Evolutionary conservation across 2,113 vertebrate species (phyloP).

Genomic region (Cyprinodon variegatus): DNA sequence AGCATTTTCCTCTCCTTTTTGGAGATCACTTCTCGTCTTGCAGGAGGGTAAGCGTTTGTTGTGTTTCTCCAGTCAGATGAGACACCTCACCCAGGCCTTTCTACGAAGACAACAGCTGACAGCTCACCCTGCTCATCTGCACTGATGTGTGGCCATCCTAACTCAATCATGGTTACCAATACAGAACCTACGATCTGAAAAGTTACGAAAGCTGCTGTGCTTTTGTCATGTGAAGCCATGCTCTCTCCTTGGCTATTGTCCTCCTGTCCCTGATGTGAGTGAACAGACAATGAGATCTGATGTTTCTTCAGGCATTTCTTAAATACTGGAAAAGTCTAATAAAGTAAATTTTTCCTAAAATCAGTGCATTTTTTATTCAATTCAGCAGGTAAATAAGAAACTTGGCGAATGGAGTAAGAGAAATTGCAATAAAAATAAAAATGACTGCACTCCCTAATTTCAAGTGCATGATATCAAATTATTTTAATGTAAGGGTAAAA

Average conservation of each 20-base stretch:
- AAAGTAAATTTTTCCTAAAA: too few species aligned
- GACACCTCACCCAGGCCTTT: constrained; percentile 48
- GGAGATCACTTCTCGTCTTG: constrained; percentile 23
- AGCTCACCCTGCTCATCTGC: constrained; percentile 37
- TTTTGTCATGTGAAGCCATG: constrained; percentile 24
- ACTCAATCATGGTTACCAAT: constrained; percentile 47
- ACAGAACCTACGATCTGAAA: constrained; percentile 58
- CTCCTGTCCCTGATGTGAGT: constrained; percentile 23
- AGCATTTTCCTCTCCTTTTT: constrained; percentile 18
- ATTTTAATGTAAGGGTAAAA: too few species aligned
- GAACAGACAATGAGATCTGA: constrained; percentile 7
- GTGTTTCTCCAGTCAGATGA: constrained; percentile 38
- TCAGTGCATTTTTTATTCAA: too few species aligned
- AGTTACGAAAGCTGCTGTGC: constrained; percentile 42
- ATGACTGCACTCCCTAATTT: too few species aligned
- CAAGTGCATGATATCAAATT: too few species aligned
- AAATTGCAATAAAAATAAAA: too few species aligned
- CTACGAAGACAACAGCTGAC: constrained; percentile 54
- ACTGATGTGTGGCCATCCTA: constrained; percentile 51
- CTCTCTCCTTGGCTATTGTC: constrained; percentile 11
- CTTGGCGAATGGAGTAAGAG: too few species aligned
- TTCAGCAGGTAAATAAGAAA: too few species aligned
- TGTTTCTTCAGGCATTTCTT: neutral
- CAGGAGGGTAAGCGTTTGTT: constrained; percentile 52
- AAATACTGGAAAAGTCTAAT: too few species aligned